Percentiles rank a stretch among this genome's conserved stretches.
phyloP scores from a whole-genome alignment of 2,113 vertebrate species.

The Sylvilagus bachmani region DNA sequence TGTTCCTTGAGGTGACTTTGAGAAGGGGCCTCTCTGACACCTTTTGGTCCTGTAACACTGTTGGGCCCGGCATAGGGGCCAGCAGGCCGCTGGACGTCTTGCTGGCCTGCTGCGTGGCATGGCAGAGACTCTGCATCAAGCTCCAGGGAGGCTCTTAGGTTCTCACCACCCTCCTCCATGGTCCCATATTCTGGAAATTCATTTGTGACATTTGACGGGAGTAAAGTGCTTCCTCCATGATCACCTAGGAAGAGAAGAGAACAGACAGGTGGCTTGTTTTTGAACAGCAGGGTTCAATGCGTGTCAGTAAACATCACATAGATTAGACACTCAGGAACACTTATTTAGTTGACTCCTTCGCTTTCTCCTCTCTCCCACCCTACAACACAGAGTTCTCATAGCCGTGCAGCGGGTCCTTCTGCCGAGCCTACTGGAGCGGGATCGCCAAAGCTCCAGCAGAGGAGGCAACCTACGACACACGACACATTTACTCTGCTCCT shows the following conservation, averaged over 20 bases:
- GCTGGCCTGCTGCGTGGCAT: constrained; percentile 10
- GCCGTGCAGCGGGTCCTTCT: not conserved
- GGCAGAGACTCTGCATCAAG: constrained; percentile 75
- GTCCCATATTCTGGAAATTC: constrained; percentile 91
- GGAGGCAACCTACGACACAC: not conserved
- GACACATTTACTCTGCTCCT: not conserved
- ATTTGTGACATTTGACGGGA: constrained; percentile 88
- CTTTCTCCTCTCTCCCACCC: not conserved
- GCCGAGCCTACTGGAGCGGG: not conserved
- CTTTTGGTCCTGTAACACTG: constrained; percentile 40
- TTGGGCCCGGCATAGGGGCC: not conserved
- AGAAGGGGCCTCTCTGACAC: not conserved
- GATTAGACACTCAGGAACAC: not conserved
- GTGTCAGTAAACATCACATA: not conserved
- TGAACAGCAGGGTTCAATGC: not conserved
- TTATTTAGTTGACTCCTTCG: not conserved
- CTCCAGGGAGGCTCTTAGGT: not conserved
- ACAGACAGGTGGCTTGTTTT: not conserved
- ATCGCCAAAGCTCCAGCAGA: not conserved
- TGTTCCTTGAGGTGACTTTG: constrained; percentile 69
- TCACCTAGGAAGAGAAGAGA: constrained; percentile 83
- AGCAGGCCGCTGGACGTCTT: not conserved
- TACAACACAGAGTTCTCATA: not conserved
- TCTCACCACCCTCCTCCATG: constrained; percentile 81
- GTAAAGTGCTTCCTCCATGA: constrained; percentile 88